A percentile compares a stretch with the other conserved stretches of the same genome.
These are phyloP conservation scores for Amblyornis subalaris DNA, from an alignment of 2,113 vertebrate species.

Conservation along the genomic window DNA sequence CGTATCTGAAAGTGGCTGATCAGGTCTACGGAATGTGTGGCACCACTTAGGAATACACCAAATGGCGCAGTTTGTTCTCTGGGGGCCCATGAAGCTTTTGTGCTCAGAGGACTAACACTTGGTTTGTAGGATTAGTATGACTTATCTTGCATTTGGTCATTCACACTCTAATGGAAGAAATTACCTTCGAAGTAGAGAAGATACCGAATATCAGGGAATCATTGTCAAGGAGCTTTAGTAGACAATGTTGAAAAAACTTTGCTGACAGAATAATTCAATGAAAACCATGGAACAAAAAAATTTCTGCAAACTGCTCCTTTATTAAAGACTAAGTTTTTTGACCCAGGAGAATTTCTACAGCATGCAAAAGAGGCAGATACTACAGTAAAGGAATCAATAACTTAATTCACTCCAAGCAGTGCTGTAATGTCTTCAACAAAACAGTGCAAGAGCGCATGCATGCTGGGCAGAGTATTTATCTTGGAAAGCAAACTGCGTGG, in stretches of 20 bases:
- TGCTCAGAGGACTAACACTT: not conserved
- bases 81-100: not conserved
- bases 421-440: not conserved
- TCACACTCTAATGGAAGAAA: not conserved
- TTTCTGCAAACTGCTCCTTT: not conserved
- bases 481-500: not conserved
- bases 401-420: not conserved
- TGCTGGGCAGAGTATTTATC: fast-evolving
- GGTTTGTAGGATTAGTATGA: not conserved
- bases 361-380: not conserved
- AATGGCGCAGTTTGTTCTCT: not conserved
- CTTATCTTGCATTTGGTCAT: not conserved
- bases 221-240: not conserved
- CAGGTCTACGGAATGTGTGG: not conserved
- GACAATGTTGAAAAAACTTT: not conserved
- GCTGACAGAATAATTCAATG: not conserved
- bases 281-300: not conserved
- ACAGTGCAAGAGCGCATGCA: not conserved
- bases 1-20: not conserved
- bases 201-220: not conserved
- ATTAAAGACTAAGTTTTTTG: not conserved
- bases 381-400: not conserved
- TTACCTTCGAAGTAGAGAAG: not conserved
- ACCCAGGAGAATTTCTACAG: not conserved
- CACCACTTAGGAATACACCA: fast-evolving